phyloP scores from a whole-genome alignment of 2,888 invertebrate genomes.

The Agonopterix alstromeriana region DNA sequence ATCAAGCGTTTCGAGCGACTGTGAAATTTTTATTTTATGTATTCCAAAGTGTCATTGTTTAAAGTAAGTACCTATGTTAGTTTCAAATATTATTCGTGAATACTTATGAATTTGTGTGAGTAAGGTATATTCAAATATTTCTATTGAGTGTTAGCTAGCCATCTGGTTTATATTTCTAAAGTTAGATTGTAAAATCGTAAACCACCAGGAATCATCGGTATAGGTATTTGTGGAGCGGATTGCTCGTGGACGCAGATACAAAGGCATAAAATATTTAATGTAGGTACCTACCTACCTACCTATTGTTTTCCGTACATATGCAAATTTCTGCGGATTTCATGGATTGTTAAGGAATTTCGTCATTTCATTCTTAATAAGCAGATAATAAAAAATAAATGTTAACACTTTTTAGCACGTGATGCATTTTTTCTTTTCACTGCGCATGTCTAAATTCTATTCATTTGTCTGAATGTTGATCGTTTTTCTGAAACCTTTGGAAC shows the following conservation, averaged over 20 bases:
- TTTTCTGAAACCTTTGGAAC: conserved; percentile 26
- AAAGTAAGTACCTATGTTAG: background rate
- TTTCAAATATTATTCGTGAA: background rate
- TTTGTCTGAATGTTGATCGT: conserved; percentile 22
- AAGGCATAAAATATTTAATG: background rate
- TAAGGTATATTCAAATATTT: conserved; percentile 46
- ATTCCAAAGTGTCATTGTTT: background rate
- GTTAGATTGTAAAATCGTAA: conserved; percentile 75
- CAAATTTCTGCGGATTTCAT: background rate
- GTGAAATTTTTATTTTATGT: background rate
- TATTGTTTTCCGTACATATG: background rate
- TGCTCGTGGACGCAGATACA: background rate
- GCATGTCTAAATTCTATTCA: conserved; percentile 47
- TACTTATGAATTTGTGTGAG: background rate
- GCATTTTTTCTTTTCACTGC: conserved; percentile 40
- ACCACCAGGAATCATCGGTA: conserved; percentile 59
- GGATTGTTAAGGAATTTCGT: background rate
- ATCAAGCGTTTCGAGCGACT: background rate
- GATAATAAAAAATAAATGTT: background rate
- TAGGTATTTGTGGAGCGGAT: conserved; percentile 46
- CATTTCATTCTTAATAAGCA: background rate
- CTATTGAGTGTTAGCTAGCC: conserved; percentile 66
- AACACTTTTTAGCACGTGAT: conserved; percentile 27
- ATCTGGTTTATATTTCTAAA: conserved; percentile 75
- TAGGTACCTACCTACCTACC: no score